These are phyloP conservation scores for Drosophila limbata DNA, from an alignment of 2,888 invertebrate species.

Conservation along the genomic window DNA sequence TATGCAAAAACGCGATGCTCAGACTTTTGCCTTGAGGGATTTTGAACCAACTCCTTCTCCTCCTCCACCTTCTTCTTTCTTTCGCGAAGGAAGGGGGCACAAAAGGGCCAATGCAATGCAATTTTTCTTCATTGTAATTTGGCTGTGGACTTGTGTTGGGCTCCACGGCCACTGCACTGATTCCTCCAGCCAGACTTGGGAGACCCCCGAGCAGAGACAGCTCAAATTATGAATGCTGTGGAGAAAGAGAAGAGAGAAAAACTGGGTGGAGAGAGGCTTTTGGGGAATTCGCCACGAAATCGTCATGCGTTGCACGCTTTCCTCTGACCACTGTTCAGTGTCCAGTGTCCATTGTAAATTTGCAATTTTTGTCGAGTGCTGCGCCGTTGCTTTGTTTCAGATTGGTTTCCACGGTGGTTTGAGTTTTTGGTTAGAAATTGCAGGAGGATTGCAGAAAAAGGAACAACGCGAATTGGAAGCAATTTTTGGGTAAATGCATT, in stretches of 20 bases:
- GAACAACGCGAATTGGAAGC: slow-evolving; percentile 37
- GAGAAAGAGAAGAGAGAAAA: neutral
- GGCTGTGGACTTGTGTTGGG: slow-evolving; percentile 33
- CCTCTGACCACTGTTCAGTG: slow-evolving; percentile 18
- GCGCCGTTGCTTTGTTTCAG: slow-evolving; percentile 65
- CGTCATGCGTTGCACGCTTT: slow-evolving; percentile 37
- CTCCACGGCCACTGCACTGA: slow-evolving; percentile 63
- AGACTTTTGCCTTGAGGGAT: slow-evolving; percentile 76
- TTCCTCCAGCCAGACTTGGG: slow-evolving; percentile 41
- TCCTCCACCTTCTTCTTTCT: neutral
- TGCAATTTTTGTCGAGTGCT: slow-evolving; percentile 74
- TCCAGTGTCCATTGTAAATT: slow-evolving; percentile 70
- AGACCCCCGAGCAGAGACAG: slow-evolving; percentile 37
- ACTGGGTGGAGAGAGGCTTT: neutral
- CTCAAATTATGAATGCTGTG: slow-evolving; percentile 66
- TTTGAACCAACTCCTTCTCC: slow-evolving; percentile 30
- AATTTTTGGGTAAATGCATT: slow-evolving; percentile 74
- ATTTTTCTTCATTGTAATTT: slow-evolving; percentile 80
- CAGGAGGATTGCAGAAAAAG: slow-evolving; percentile 1
- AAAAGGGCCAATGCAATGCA: slow-evolving; percentile 55
- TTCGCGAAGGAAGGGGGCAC: neutral
- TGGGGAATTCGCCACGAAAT: slow-evolving; percentile 22
- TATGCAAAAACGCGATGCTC: slow-evolving; percentile 70
- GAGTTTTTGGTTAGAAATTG: slow-evolving; percentile 1
- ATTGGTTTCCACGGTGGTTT: slow-evolving; percentile 43